Base-by-base conservation (phyloP, 2,797 vertebrate genomes). In the Danio tinwini region DNA sequence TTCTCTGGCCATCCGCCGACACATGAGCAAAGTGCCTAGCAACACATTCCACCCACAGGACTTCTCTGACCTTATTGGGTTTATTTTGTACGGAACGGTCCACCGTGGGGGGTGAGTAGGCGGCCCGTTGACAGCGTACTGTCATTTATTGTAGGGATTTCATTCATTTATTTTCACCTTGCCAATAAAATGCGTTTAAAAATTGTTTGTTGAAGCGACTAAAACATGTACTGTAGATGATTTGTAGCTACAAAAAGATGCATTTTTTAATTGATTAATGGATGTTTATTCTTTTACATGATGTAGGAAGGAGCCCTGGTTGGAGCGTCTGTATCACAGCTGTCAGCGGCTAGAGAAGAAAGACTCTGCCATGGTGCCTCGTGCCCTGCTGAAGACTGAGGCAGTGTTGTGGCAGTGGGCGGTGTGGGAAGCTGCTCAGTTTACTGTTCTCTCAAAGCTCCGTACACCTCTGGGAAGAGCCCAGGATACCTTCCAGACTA, bases 401-500 rank as follows among this genome's bases (percentile, higher is more conserved):
- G 97, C 95, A 2, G 95, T 98, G 74, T 93, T 98, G 45, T 99
- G 98, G 98, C 97, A 99, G 37, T 99, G 98, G 98, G 97, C 97
- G 0, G 95, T 98, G 47, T 99, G 98, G 98, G 98, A 99, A 89
- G 98, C 97, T 0, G 98, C 98, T 2, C 97, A 99, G 90, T 99
- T 99, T 87, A 99, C 98, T 0, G 98, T 99, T 6, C 93, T 99
- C 64, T 98, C 98, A 0, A 99, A 99, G 88, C 89, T 99, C 29
- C 90, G 98, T 69, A 99, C 98, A 0, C 98, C 98, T 0, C 90
- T 99, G 72, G 98, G 98, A 64, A 94, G 98, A 84, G 98, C 98
- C 9, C 98, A 99, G 86, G 98, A 99, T 88, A 99, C 98, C 1
- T 99, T 99, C 90, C 98, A 99, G 87, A 99, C 98, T 14, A 99